Evolutionary conservation across 2,797 vertebrate genomes (phyloP), one percentile per base, ranked within the genome.

Genomic region (Sebastes steindachneri): DNA sequence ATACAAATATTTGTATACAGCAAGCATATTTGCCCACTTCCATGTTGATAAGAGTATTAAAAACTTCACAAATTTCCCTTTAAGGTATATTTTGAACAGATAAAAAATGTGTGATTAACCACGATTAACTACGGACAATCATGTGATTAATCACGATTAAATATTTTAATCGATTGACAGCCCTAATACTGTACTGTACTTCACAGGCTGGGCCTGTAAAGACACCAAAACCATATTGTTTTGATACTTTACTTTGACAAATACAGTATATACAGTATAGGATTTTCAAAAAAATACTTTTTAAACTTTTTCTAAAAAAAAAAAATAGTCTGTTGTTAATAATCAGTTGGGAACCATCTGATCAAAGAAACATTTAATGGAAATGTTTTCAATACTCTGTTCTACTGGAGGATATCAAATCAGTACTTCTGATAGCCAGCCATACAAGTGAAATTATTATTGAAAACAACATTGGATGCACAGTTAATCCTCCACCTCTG

Each of bases 401-500:
- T 41, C 17, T 37, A 26, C 25, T 5, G 4, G n/a, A 37, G 9
- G 15, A 26, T 23, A 58, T 55, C 2, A 35, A 29, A 6, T 26
- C 2, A 10, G 9, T 68, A 2, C 17, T 48, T 7, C 9, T 45
- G 25, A 80, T 48, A 67, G 0, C 53, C 14, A 69, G 37, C 14
- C 3, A 2, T 54, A 69, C 58, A 75, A 14, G 58, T 68, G 25
- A 66, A 73, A 75, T 69, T 21, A 48, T 35, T 3, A 55, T 66
- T 8, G 82, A 73, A 64, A 68, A 82, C 68, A 68, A 19, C 2
- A 5, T 17, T 45, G 37, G 57, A 8, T 19, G 21, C 29, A 84
- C 15, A 76, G 60, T 73, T 72, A 82, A 79, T 41, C 67, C 14
- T 69, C 23, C 10, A 28, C 55, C 62, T 4, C 48, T 58, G 41